Conservation (phyloP, 2,888 invertebrate species). For the Synergus itoensis region DNA sequence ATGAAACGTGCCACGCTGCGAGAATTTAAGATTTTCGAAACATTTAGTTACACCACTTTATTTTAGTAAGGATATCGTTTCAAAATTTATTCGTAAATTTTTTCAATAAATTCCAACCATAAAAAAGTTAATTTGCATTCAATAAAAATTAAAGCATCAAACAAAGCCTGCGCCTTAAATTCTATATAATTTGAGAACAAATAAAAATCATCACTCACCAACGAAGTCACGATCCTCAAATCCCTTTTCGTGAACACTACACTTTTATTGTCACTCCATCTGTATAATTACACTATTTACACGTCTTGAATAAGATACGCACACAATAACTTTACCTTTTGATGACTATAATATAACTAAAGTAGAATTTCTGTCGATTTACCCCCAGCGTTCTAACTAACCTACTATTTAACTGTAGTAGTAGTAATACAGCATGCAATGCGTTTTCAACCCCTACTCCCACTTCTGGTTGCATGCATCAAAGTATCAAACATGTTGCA, state of each 20-base stretch:
- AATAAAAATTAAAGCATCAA: background rate
- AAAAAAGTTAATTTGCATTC: background rate
- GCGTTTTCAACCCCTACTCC: background rate
- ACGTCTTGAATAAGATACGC: conserved; percentile 8
- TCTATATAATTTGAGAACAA: background rate
- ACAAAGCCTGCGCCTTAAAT: background rate
- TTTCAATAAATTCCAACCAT: background rate
- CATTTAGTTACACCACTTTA: no score
- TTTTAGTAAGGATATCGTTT: no score
- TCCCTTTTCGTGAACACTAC: background rate
- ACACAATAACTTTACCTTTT: conserved; percentile 43
- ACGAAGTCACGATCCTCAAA: background rate
- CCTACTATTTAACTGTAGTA: conserved; percentile 29
- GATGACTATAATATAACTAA: conserved; percentile 46
- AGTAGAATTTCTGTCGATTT: conserved; percentile 44
- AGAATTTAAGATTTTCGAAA: no score
- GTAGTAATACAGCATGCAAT: conserved; percentile 2
- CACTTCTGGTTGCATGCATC: background rate
- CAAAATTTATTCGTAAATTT: background rate
- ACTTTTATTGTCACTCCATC: background rate
- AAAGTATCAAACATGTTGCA: background rate
- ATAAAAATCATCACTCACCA: conserved; percentile 1
- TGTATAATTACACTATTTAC: background rate
- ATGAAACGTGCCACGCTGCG: no score
- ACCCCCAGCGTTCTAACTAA: conserved; percentile 18